Conservation (phyloP, 1,140 invertebrate species). For the Drosophila sp. region DNA sequence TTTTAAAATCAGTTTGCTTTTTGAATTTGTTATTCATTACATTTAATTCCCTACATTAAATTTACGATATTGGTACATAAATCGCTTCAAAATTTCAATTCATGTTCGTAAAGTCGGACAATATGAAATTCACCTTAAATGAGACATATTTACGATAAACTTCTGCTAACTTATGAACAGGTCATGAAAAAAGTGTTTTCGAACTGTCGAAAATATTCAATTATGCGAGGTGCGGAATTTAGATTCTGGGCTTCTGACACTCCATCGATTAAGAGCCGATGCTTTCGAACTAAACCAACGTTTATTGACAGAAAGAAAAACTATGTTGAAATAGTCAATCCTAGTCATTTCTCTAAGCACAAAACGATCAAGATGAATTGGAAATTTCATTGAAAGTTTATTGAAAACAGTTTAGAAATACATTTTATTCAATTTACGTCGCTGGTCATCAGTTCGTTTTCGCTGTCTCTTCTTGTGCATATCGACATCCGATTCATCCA, state of each 20-base stretch:
- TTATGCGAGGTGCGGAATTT: neutral
- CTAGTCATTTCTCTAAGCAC: too few species aligned
- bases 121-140: conserved; percentile 3
- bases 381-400: neutral
- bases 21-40: too few species aligned
- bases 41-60: too few species aligned
- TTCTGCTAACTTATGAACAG: neutral
- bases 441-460: neutral
- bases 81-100: too few species aligned
- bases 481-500: conserved; percentile 23
- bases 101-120: neutral
- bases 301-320: too few species aligned
- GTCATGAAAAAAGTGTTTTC: neutral
- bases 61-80: too few species aligned
- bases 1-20: too few species aligned
- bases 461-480: neutral
- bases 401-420: conserved; percentile 24
- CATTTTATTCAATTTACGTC: conserved; percentile 19
- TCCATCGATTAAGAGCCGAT: neutral
- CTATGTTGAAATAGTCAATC: too few species aligned
- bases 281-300: too few species aligned
- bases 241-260: conserved; percentile 24
- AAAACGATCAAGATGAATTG: too few species aligned
- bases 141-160: neutral
- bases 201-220: neutral